Percentiles rank a stretch among this genome's conserved stretches.
phyloP scores from a whole-genome alignment of 2,797 vertebrate species.

The Etheostoma nigrum region DNA sequence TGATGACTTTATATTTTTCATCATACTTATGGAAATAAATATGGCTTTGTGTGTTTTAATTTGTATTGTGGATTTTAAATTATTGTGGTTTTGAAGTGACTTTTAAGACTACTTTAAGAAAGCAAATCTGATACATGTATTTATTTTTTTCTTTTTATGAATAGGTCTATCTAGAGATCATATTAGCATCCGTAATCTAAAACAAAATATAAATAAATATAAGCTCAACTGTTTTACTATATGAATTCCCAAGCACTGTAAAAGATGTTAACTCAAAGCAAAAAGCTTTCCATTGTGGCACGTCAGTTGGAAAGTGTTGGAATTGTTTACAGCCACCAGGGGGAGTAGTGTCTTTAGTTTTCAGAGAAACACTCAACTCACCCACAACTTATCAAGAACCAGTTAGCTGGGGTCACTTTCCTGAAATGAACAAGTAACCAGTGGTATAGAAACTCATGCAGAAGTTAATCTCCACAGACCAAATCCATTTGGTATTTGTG shows the following conservation, averaged over 20 bases:
- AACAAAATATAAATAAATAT: background rate
- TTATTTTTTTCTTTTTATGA: background rate
- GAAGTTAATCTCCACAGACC: slow-evolving; percentile 55
- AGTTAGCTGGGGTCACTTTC: slow-evolving; percentile 38
- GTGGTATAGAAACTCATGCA: slow-evolving; percentile 31
- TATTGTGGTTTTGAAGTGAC: background rate
- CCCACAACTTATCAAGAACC: background rate
- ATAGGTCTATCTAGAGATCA: background rate
- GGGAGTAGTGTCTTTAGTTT: slow-evolving; percentile 60
- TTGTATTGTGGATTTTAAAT: background rate
- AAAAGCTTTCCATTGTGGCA: background rate
- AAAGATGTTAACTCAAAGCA: background rate
- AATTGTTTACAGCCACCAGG: slow-evolving; percentile 67
- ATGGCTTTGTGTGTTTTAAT: background rate
- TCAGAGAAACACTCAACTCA: background rate
- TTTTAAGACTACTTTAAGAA: background rate
- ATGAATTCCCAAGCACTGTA: background rate
- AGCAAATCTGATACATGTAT: background rate
- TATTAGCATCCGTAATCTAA: background rate
- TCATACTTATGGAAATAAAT: background rate
- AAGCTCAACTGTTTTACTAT: background rate
- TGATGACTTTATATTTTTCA: background rate
- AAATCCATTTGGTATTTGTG: slow-evolving; percentile 63
- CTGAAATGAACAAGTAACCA: slow-evolving; percentile 36
- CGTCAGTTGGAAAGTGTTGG: slow-evolving; percentile 17